phyloP scores from a whole-genome alignment of 2,797 vertebrate genomes.

The Poecile montanus region DNA sequence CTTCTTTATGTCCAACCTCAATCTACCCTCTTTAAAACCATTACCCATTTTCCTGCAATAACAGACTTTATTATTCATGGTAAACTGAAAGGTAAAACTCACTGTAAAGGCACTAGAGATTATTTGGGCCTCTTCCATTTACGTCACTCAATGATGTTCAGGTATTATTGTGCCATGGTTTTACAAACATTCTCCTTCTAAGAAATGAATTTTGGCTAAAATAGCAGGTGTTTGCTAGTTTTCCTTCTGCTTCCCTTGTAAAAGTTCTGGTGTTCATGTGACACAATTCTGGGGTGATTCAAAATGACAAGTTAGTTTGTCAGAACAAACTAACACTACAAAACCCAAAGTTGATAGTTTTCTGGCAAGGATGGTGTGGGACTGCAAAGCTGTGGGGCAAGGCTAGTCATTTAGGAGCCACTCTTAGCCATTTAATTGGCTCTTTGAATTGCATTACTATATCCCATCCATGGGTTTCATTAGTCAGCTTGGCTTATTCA shows the following conservation, averaged over 20 bases:
- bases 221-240: not conserved
- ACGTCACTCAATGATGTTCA: not conserved
- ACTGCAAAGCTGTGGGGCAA: not conserved
- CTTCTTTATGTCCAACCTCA: not conserved
- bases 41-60: not conserved
- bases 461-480: not conserved
- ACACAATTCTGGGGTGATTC: not conserved
- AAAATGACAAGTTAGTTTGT: not conserved
- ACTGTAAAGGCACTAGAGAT: not conserved
- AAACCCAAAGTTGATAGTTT: not conserved
- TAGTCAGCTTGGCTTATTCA: not conserved
- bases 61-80: not conserved
- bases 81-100: not conserved
- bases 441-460: not conserved
- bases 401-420: not conserved
- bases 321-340: not conserved
- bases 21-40: not conserved
- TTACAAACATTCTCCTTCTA: not conserved
- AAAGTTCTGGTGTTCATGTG: not conserved
- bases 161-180: not conserved
- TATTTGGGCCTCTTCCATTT: not conserved
- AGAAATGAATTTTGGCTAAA: not conserved
- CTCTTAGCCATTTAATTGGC: not conserved
- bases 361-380: not conserved
- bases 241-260: not conserved